Conservation (phyloP, 2,888 invertebrate species). For the Tetheella fluctuosa region DNA sequence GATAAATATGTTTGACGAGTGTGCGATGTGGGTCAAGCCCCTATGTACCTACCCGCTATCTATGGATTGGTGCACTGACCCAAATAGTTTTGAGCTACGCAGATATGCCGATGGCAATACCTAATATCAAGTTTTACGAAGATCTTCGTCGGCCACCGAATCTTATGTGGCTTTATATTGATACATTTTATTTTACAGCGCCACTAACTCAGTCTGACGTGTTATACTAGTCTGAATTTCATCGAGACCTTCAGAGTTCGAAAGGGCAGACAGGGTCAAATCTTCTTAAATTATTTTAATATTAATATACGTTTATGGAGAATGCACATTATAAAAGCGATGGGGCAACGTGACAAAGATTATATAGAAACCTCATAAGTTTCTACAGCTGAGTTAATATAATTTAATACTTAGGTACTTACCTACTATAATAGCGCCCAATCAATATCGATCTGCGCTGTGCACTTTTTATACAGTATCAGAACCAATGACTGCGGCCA, state of each 20-base stretch:
- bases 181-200: conserved; percentile 54
- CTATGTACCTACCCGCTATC: conserved; percentile 13
- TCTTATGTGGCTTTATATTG: conserved; percentile 10
- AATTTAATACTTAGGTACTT: too few relatives aligned
- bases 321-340: neutral
- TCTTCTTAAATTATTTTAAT: neutral
- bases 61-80: conserved; percentile 10
- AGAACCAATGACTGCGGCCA: too few relatives aligned
- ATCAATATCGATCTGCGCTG: too few relatives aligned
- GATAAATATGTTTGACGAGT: conserved; percentile 1
- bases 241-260: conserved; percentile 14
- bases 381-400: too few relatives aligned
- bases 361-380: neutral
- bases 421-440: too few relatives aligned
- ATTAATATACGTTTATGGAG: neutral
- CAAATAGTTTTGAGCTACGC: conserved; percentile 8
- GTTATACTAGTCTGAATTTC: conserved; percentile 51
- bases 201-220: conserved; percentile 67
- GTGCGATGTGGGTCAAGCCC: conserved; percentile 10
- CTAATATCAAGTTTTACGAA: neutral
- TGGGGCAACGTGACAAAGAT: too few relatives aligned
- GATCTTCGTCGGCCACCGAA: neutral
- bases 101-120: conserved; percentile 7
- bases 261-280: conserved; percentile 8
- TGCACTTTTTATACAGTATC: too few relatives aligned